These are phyloP conservation scores for Calcarius lapponicus DNA, from an alignment of 2,797 vertebrate genomes.

Conservation along the genomic window DNA sequence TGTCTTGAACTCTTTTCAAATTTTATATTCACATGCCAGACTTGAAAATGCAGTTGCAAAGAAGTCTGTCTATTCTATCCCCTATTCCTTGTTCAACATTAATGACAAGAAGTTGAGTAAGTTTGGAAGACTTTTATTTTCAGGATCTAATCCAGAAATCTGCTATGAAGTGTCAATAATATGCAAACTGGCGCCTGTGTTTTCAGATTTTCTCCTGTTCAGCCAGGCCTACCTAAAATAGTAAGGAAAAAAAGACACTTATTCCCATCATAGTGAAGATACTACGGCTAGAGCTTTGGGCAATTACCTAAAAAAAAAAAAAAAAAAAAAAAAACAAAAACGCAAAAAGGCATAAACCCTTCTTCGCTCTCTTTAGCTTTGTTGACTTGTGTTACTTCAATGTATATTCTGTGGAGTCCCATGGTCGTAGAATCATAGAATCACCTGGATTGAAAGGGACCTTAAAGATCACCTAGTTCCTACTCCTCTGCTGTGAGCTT, in stretches of 20 bases:
- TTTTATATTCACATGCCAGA: not conserved
- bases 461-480: not conserved
- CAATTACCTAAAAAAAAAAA: not conserved
- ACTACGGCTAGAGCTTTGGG: not conserved
- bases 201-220: not conserved
- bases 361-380: not conserved
- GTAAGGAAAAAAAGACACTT: not conserved
- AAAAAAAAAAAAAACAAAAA: too few species aligned
- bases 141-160: not conserved
- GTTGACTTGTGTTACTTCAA: not conserved
- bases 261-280: not conserved
- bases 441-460: not conserved
- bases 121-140: not conserved
- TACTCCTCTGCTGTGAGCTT: not conserved
- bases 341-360: not conserved
- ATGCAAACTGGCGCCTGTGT: not conserved
- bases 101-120: not conserved
- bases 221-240: not conserved
- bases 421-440: rapidly evolving
- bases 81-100: not conserved
- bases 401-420: not conserved
- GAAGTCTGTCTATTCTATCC: not conserved
- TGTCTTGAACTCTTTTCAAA: not conserved
- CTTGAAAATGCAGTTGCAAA: not conserved
- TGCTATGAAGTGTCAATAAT: not conserved